phyloP scores from a whole-genome alignment of 2,113 vertebrate species.

The Eublepharis macularius region DNA sequence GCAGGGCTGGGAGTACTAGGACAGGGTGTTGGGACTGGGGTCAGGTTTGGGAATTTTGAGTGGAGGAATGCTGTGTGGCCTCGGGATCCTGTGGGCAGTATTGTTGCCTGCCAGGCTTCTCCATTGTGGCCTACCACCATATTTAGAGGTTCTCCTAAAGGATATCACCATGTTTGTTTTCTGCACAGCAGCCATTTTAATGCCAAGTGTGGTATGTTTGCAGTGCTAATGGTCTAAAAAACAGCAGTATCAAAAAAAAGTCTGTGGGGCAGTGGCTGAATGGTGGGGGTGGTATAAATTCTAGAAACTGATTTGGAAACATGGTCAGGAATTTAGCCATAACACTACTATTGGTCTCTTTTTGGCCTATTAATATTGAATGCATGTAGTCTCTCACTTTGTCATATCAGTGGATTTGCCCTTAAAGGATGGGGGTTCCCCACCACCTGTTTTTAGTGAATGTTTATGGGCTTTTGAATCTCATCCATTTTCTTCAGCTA shows the following conservation, averaged over 20 bases:
- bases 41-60: not conserved
- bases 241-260: not conserved
- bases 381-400: not conserved
- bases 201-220: not conserved
- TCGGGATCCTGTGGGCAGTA: not conserved
- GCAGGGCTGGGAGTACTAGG: not conserved
- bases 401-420: too few species aligned
- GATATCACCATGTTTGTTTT: not conserved
- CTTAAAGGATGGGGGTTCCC: not conserved
- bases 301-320: not conserved
- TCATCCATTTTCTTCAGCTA: not conserved
- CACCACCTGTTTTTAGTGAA: not conserved
- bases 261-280: not conserved
- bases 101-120: not conserved
- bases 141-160: not conserved
- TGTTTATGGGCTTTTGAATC: not conserved
- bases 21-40: not conserved
- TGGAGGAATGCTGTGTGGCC: not conserved
- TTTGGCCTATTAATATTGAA: not conserved
- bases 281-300: not conserved
- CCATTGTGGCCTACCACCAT: not conserved
- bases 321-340: not conserved
- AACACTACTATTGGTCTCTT: not conserved
- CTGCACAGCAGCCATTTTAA: slow-evolving; percentile 4
- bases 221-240: not conserved